Base-by-base conservation (phyloP, 2,113 vertebrate genomes). In the Mugil cephalus region DNA sequence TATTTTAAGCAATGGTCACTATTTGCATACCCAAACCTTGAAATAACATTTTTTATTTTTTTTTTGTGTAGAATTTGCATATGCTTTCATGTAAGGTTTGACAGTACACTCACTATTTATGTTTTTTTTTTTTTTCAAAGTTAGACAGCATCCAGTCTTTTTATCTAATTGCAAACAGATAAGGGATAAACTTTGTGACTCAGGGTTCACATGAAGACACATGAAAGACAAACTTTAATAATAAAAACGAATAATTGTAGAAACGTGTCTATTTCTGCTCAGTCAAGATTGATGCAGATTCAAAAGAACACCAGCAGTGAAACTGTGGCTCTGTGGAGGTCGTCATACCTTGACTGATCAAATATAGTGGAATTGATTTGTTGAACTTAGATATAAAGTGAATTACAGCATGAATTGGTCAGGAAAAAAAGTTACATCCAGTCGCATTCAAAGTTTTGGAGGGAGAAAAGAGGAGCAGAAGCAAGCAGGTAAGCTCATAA, bases 51-150 rank as follows among this genome's bases (percentile, higher is more conserved):
- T 61, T 62, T 42, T 45, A n/a, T n/a, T n/a, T n/a, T n/a, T n/a
- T n/a, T n/a, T n/a, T n/a, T n/a, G n/a, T n/a, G 13, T 17, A 53
- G 40, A 42, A 77, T 75, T 83, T 42, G 46, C 64, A 80, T 80
- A 69, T 66, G 61, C 73, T 83, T 54, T 80, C 38, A 70, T 79
- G 79, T 67, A 83, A 69, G 58, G 59, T 48, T 48, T 55, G 55
- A 50, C 0, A 43, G 38, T 40, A 8, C 38, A n/a, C 59, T 69
- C 38, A 42, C 43, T 58, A 60, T 59, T 69, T 69, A 62, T 62
- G 13, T 79, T 76, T 59, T 39, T 0, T 24, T 40, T 74, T 81
- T 61, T 43, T 60, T 40, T 18, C 21, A 67, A 66, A 69, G 50
- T 73, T 67, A 75, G 34, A 19, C 64, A 70, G 54, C 70, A 79